phyloP scores from a whole-genome alignment of 1,140 invertebrate species.

The Octopus bimaculoides region DNA sequence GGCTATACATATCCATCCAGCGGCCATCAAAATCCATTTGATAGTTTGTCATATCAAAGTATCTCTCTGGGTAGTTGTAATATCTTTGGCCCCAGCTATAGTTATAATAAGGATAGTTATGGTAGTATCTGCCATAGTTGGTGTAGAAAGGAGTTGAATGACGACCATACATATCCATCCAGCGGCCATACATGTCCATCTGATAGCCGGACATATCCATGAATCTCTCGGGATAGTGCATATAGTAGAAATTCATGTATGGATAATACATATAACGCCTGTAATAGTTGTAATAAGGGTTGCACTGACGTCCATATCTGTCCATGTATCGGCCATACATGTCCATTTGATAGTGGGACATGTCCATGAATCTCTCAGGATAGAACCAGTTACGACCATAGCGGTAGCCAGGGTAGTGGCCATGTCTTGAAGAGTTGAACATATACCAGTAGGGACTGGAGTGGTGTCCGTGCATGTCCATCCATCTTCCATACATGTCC shows the following conservation, averaged over 20 bases:
- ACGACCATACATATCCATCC: no score
- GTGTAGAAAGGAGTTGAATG: no score
- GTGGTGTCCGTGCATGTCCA: neutral
- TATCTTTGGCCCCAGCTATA: neutral
- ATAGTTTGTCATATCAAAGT: slow-evolving; percentile 5
- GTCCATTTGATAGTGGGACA: neutral
- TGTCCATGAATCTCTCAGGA: neutral
- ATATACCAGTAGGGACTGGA: neutral
- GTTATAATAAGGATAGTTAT: neutral
- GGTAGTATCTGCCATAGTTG: neutral
- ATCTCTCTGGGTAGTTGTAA: neutral
- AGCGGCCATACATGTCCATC: neutral
- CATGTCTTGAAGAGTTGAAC: neutral
- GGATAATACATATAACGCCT: no score
- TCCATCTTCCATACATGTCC: slow-evolving; percentile 2
- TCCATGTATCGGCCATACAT: slow-evolving; percentile 1
- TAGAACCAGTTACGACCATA: neutral
- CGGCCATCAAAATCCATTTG: neutral
- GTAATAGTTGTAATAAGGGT: neutral
- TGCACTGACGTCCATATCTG: neutral
- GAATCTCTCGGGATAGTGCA: no score
- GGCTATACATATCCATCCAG: neutral
- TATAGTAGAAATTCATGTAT: no score
- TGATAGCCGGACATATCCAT: no score
- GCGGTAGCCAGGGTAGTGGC: neutral